Conservation (phyloP, 2,113 vertebrate species). For the Platycercus adscitus region DNA sequence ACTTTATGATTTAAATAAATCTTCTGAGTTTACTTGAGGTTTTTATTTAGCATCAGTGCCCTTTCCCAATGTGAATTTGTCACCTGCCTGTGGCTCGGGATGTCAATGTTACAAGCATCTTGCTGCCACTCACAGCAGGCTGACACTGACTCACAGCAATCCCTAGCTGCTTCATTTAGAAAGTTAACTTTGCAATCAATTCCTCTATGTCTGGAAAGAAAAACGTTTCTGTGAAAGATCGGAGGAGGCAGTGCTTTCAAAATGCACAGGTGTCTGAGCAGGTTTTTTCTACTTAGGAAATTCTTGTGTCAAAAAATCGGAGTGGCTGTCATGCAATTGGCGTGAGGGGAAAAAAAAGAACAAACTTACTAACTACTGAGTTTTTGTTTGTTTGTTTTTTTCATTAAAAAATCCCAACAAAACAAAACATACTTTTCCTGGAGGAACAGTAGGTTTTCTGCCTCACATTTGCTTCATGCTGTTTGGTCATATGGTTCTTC, state of each 20-base stretch:
- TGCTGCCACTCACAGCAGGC: rapidly evolving
- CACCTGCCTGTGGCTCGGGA: rapidly evolving
- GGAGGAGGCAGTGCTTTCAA: neutral
- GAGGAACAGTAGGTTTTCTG: neutral
- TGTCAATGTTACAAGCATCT: neutral
- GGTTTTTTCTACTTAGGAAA: neutral
- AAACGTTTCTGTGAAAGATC: neutral
- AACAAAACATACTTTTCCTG: neutral
- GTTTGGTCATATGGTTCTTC: neutral
- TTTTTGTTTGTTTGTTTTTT: neutral
- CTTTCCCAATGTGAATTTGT: neutral
- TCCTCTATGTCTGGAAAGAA: neutral
- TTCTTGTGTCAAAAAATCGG: neutral
- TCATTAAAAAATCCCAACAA: neutral
- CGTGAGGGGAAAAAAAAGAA: neutral
- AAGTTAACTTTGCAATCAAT: neutral
- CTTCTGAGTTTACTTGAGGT: neutral
- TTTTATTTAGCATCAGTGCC: neutral
- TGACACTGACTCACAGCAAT: neutral
- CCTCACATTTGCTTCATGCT: neutral
- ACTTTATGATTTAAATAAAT: neutral
- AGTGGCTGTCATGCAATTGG: neutral
- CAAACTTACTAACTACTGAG: neutral
- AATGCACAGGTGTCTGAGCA: neutral
- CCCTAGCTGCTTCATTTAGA: rapidly evolving